A percentile compares a stretch with the other conserved stretches of the same genome.
Evolutionary conservation across 2,888 invertebrate species (phyloP).

Genomic region (Arenicola marina): DNA sequence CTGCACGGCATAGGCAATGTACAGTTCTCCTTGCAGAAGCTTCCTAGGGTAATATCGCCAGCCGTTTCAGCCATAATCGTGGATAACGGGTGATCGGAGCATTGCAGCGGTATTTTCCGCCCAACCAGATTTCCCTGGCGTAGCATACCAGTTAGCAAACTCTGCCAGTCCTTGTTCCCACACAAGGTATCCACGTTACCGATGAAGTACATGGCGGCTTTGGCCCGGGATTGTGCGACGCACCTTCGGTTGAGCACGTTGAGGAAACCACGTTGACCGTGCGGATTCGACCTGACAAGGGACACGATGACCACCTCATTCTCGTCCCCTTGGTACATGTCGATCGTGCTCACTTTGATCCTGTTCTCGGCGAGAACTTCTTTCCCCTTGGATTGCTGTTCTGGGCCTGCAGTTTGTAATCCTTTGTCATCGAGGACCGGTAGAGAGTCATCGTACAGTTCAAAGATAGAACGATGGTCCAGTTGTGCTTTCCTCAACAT

Average conservation of each 20-base stretch:
- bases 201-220: conserved; percentile 26
- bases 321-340: conserved; percentile 47
- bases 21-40: conserved; percentile 17
- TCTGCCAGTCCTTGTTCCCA: not conserved
- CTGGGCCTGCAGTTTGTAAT: too few relatives aligned
- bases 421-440: too few relatives aligned
- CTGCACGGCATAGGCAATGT: conserved; percentile 11
- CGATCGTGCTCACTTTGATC: conserved; percentile 34
- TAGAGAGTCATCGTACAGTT: too few relatives aligned
- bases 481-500: too few relatives aligned
- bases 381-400: too few relatives aligned
- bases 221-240: conserved; percentile 43
- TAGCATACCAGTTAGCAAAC: conserved; percentile 8
- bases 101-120: conserved; percentile 6
- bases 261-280: conserved; percentile 51
- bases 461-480: too few relatives aligned
- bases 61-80: conserved; percentile 5
- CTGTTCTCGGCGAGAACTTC: not conserved
- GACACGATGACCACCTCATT: conserved; percentile 45
- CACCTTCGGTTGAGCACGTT: conserved; percentile 49
- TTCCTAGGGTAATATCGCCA: conserved; percentile 10
- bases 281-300: conserved; percentile 42
- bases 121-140: not conserved
- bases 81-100: conserved; percentile 13
- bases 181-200: conserved; percentile 22